These are phyloP conservation scores for Cryptotis parvus DNA, from an alignment of 2,113 vertebrate species.

Conservation along the genomic window DNA sequence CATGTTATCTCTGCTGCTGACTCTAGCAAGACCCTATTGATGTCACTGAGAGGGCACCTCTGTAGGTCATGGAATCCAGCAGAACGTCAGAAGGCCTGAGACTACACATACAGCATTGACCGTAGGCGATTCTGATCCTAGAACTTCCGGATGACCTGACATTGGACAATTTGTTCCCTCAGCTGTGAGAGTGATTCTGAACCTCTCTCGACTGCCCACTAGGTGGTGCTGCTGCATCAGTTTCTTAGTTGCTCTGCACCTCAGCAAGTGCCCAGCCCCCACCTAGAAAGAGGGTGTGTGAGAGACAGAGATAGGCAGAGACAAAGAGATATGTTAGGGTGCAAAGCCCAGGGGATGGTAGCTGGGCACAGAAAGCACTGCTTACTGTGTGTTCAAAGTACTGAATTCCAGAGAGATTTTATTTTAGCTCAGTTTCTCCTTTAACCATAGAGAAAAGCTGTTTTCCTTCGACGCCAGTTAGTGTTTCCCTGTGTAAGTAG, in stretches of 20 bases:
- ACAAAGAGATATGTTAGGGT: neutral
- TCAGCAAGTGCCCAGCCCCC: neutral
- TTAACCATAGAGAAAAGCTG: constrained; percentile 9
- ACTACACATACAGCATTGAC: neutral
- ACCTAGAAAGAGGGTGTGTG: neutral
- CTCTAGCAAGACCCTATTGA: neutral
- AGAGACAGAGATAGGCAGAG: too few species aligned
- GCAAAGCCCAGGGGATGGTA: neutral
- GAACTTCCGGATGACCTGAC: neutral
- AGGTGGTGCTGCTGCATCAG: constrained; percentile 64
- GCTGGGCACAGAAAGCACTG: neutral
- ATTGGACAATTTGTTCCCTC: neutral
- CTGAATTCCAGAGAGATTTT: neutral
- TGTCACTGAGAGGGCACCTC: neutral
- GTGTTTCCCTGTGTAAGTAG: constrained; percentile 32
- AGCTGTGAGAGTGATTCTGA: neutral
- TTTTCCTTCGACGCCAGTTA: constrained; percentile 51
- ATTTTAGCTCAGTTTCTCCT: constrained; percentile 48
- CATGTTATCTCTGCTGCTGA: neutral
- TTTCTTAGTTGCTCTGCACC: neutral
- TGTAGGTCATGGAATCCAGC: neutral
- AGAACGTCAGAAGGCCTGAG: neutral
- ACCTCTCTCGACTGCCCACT: constrained; percentile 24
- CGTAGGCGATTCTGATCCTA: neutral
- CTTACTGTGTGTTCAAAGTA: neutral